phyloP scores from a whole-genome alignment of 35 echinoderm and acorn worm species.

The Heliocidaris tuberculata region DNA sequence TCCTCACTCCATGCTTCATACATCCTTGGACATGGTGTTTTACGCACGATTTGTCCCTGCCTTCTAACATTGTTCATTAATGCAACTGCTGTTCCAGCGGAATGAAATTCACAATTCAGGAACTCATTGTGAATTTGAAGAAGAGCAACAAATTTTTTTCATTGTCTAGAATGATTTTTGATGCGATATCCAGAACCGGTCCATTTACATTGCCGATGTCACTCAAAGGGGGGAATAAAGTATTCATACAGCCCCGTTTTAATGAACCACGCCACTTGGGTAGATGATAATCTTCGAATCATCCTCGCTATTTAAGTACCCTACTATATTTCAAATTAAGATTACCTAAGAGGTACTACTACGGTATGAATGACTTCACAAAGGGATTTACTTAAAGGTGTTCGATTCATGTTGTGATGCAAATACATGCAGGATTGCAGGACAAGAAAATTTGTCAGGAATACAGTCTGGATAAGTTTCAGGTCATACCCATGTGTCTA shows the following conservation, averaged over 20 bases:
- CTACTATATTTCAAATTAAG: neutral
- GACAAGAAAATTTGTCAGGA: neutral
- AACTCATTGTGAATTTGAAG: too few species aligned
- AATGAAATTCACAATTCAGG: too few species aligned
- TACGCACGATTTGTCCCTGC: too few species aligned
- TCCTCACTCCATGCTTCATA: too few species aligned
- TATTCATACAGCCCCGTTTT: neutral
- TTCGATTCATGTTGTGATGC: neutral
- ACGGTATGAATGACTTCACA: neutral
- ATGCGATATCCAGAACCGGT: neutral
- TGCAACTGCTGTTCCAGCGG: too few species aligned
- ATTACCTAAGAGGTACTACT: neutral
- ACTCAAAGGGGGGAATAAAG: neutral
- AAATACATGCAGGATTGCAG: neutral
- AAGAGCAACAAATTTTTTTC: too few species aligned
- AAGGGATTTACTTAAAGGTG: neutral
- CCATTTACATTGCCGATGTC: neutral
- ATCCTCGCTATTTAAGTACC: neutral
- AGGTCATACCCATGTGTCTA: neutral
- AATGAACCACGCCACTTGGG: neutral
- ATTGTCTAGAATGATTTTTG: neutral
- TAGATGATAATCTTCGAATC: neutral
- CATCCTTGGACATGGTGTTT: too few species aligned
- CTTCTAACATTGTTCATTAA: too few species aligned
- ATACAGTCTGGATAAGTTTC: neutral